A percentile compares a stretch with the other conserved stretches of the same genome.
phyloP scores from a whole-genome alignment of 2,113 vertebrate species.

The Aptenodytes forsteri region DNA sequence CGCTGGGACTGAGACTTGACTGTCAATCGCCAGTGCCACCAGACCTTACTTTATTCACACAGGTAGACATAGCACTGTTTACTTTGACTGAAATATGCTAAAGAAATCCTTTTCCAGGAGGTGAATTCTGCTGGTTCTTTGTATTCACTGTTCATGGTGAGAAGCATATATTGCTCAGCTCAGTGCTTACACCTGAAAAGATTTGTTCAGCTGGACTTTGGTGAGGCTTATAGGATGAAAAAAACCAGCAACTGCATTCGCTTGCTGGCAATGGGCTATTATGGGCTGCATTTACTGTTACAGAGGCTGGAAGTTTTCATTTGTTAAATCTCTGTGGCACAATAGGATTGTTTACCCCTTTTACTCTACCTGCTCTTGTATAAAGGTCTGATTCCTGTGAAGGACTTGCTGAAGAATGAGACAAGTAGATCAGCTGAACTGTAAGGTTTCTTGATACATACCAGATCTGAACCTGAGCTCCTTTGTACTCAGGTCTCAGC shows the following conservation, averaged over 20 bases:
- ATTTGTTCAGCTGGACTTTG: neutral
- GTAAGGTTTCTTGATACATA: neutral
- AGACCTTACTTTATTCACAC: neutral
- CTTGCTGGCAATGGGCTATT: neutral
- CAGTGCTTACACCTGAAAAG: neutral
- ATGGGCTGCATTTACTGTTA: neutral
- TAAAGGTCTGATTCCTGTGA: neutral
- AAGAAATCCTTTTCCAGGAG: neutral
- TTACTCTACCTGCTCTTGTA: neutral
- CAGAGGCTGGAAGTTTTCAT: neutral
- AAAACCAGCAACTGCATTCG: neutral
- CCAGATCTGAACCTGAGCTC: neutral
- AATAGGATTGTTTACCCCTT: neutral
- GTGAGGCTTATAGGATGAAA: neutral
- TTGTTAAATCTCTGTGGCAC: neutral
- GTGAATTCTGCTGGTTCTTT: neutral
- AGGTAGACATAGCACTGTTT: accelerated
- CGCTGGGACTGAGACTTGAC: neutral
- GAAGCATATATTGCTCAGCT: neutral
- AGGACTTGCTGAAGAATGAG: neutral
- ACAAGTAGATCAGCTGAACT: neutral
- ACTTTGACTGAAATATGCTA: neutral
- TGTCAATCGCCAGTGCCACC: neutral
- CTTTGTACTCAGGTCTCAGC: neutral
- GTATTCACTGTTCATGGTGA: neutral